A percentile compares a stretch with the other conserved stretches of the same genome.
Evolutionary conservation across 2,888 invertebrate genomes (phyloP).

Genomic region (Melanophora roralis): DNA sequence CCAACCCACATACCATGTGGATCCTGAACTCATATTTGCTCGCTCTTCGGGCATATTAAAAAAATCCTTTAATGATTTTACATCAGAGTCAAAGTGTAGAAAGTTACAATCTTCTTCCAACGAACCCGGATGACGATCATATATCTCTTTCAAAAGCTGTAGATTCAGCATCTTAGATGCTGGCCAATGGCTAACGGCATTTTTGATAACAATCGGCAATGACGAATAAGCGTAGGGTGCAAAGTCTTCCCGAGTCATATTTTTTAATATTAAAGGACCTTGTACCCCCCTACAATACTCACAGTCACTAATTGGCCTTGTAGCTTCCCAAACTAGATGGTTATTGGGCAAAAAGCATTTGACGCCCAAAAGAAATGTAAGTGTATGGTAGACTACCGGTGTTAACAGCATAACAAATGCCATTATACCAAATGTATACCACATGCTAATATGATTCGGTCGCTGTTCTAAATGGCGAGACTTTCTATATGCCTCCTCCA

Average conservation of each 20-base stretch:
- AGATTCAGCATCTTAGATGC: constrained; percentile 84
- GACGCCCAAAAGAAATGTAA: constrained; percentile 78
- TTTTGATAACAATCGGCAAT: constrained; percentile 87
- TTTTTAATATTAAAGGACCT: constrained; percentile 83
- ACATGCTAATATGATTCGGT: constrained; percentile 71
- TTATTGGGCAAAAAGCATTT: constrained; percentile 90
- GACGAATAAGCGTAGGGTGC: constrained; percentile 86
- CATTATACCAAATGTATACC: constrained; percentile 73
- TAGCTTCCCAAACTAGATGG: constrained; percentile 91
- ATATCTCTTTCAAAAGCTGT: constrained; percentile 83
- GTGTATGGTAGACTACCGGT: constrained; percentile 74
- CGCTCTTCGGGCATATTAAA: constrained; percentile 85
- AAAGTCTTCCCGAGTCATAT: constrained; percentile 84
- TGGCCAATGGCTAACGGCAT: constrained; percentile 86
- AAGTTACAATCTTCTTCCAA: constrained; percentile 91
- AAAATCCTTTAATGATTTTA: constrained; percentile 86
- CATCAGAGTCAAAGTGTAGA: constrained; percentile 89
- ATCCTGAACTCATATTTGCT: constrained; percentile 79
- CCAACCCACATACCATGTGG: constrained; percentile 95
- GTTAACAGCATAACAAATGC: constrained; percentile 74
- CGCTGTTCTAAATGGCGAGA: constrained; percentile 69
- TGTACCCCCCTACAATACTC: constrained; percentile 84
- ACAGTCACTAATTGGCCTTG: constrained; percentile 89
- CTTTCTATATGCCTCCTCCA: constrained; percentile 73
- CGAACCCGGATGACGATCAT: constrained; percentile 83